Evolutionary conservation across 2,113 vertebrate species (phyloP).

Genomic region (Microtus pennsylvanicus): DNA sequence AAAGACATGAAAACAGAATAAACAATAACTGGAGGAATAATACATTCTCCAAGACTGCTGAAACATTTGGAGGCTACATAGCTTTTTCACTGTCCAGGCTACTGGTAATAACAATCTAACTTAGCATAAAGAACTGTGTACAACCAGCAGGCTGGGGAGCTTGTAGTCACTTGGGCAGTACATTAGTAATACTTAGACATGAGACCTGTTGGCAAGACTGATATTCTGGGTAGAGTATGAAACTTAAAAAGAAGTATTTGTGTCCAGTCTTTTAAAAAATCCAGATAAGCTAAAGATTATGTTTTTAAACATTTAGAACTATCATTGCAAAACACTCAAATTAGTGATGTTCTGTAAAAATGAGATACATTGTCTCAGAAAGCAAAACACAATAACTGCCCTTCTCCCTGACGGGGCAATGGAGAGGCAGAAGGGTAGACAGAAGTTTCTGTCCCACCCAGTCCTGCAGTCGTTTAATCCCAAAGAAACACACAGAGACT

Average conservation of each 20-base stretch:
- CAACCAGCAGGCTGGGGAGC: not conserved
- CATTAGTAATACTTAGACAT: not conserved
- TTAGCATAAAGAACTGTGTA: not conserved
- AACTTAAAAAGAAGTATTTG: not conserved
- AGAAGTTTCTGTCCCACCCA: too few species aligned
- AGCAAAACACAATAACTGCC: not conserved
- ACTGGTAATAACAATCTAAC: conserved; percentile 13
- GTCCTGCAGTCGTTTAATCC: too few species aligned
- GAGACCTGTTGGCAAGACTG: not conserved
- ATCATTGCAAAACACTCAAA: not conserved
- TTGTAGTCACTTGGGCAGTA: not conserved
- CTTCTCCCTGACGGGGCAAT: not conserved
- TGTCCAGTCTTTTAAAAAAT: not conserved
- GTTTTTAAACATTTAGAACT: not conserved
- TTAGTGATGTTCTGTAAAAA: not conserved
- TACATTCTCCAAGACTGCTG: not conserved
- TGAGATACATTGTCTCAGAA: not conserved
- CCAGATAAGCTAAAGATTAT: not conserved
- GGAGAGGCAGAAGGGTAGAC: not conserved
- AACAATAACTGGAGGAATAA: not conserved
- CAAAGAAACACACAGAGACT: too few species aligned
- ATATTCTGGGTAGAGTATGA: not conserved
- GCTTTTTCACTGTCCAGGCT: not conserved
- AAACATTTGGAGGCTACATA: not conserved
- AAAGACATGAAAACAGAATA: conserved; percentile 37